These are phyloP conservation scores for Tanypteryx hageni DNA, from an alignment of 2,888 invertebrate species.

Conservation along the genomic window DNA sequence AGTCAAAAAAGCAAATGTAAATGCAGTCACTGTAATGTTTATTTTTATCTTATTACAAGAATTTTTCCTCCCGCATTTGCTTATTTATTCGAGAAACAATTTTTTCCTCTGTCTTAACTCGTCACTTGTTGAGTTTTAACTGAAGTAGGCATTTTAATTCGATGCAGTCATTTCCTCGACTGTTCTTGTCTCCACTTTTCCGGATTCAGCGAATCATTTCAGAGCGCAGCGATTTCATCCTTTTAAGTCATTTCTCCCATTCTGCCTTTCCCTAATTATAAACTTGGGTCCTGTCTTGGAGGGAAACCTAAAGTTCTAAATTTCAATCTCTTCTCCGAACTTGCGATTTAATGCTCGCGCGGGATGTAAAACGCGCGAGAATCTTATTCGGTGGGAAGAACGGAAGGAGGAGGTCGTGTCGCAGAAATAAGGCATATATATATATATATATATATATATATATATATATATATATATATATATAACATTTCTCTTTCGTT, in stretches of 20 bases:
- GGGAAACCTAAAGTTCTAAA: not conserved
- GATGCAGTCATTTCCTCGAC: not conserved
- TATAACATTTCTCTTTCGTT: not conserved
- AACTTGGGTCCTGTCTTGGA: not conserved
- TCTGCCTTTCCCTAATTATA: not conserved
- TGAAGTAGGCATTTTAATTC: not conserved
- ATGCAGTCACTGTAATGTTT: too few relatives aligned
- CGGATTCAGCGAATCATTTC: not conserved
- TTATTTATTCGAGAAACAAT: too few relatives aligned
- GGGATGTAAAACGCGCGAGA: not conserved
- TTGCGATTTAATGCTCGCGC: not conserved
- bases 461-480: too few relatives aligned
- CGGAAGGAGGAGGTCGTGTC: not conserved
- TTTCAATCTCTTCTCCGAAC: not conserved
- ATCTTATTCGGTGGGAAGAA: not conserved
- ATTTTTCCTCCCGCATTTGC: too few relatives aligned
- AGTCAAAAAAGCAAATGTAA: too few relatives aligned
- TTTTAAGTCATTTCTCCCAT: not conserved
- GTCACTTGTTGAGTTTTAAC: constrained; percentile 10
- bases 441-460: too few relatives aligned
- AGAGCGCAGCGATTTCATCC: not conserved
- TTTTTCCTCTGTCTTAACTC: not conserved
- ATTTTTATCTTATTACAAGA: too few relatives aligned
- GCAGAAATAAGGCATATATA: too few relatives aligned
- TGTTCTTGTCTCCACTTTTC: not conserved